Percentiles rank a stretch among this genome's conserved stretches.
phyloP scores from a whole-genome alignment of 1,140 invertebrate genomes.

The Pseudomyrmex sp. region DNA sequence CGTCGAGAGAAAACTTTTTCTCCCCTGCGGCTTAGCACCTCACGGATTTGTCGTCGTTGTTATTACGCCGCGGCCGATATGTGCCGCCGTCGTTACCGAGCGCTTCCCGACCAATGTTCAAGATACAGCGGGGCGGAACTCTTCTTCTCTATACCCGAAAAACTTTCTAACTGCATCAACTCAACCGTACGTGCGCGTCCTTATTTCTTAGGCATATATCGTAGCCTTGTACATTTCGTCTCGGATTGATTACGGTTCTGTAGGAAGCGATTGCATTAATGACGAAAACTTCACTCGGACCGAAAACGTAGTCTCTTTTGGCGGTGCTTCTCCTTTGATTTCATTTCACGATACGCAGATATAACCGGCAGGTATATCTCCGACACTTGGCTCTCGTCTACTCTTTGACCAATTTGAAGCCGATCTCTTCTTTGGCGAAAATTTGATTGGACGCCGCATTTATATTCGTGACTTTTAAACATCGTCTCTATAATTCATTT shows the following conservation, averaged over 20 bases:
- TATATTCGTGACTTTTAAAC: conserved; percentile 7
- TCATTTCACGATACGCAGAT: neutral
- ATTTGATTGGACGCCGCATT: conserved; percentile 28
- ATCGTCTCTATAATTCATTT: conserved; percentile 1
- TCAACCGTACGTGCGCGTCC: conserved; percentile 46
- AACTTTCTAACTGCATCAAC: conserved; percentile 60
- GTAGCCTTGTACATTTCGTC: conserved; percentile 35
- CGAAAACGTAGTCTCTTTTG: conserved; percentile 15
- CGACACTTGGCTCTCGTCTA: neutral
- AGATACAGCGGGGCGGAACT: conserved; percentile 42
- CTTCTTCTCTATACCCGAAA: conserved; percentile 34
- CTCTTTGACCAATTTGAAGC: conserved; percentile 27
- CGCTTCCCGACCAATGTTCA: conserved; percentile 55
- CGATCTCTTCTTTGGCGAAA: conserved; percentile 1
- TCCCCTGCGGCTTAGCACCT: conserved; percentile 58
- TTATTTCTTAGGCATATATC: conserved; percentile 37
- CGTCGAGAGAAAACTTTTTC: conserved; percentile 62
- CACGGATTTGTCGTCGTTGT: conserved; percentile 61
- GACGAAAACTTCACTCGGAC: conserved; percentile 28
- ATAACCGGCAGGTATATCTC: neutral
- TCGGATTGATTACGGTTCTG: conserved; percentile 47
- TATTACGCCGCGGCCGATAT: conserved; percentile 59
- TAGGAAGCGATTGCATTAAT: conserved; percentile 41
- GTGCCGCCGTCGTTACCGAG: conserved; percentile 49
- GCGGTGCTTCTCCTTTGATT: conserved; percentile 41